Percentiles rank a stretch among this genome's conserved stretches.
Conservation (phyloP, 2,113 vertebrate genomes). For the Sardina pilchardus region DNA sequence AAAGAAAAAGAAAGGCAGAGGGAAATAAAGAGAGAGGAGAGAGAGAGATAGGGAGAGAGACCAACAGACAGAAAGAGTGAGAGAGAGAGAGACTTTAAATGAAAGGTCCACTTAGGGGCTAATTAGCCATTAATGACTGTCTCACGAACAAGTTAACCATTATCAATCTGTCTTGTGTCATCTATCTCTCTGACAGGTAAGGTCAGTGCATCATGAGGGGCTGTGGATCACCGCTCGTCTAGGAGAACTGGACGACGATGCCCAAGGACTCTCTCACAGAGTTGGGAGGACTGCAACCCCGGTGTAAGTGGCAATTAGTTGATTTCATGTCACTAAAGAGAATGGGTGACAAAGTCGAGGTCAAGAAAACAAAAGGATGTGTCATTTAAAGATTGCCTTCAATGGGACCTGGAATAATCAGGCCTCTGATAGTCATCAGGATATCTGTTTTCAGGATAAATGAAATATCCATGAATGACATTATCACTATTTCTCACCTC, state of each 20-base stretch:
- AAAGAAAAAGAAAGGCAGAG: not conserved
- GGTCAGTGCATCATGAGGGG: not conserved
- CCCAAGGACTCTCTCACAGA: not conserved
- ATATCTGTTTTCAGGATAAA: too few species aligned
- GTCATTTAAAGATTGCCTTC: not conserved
- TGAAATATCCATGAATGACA: too few species aligned
- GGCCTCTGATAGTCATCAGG: too few species aligned
- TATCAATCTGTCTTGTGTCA: not conserved
- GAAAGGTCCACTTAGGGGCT: not conserved
- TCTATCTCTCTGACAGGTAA: constrained; percentile 11
- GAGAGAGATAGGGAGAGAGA: not conserved
- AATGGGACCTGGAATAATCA: too few species aligned
- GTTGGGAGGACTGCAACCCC: not conserved
- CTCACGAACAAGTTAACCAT: constrained; percentile 1
- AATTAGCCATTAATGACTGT: constrained; percentile 13
- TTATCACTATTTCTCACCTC: too few species aligned
- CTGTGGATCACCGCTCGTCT: not conserved
- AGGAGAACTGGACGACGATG: not conserved
- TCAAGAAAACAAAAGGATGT: not conserved
- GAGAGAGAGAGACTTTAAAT: not conserved
- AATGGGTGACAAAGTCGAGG: not conserved
- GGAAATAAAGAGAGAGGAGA: not conserved
- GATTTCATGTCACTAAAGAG: constrained; percentile 8
- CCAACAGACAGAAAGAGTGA: not conserved
- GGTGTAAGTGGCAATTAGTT: not conserved